Conservation (phyloP, 2,888 invertebrate species). For the Acronicta aceris region DNA sequence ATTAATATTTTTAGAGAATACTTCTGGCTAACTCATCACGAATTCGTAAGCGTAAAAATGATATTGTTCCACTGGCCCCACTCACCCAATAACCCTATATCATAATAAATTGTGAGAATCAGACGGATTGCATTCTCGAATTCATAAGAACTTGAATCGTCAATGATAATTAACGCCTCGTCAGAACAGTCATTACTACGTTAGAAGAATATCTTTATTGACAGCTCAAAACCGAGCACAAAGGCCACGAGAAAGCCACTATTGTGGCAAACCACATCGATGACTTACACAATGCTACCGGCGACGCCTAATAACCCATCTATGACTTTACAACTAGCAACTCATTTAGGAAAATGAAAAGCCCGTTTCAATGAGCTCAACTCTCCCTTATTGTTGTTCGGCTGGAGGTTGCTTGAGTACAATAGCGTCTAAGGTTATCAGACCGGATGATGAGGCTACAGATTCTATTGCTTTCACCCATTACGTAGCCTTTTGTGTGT, state of each 20-base stretch:
- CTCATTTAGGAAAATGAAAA: slow-evolving; percentile 87
- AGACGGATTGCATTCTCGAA: slow-evolving; percentile 60
- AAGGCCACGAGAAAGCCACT: slow-evolving; percentile 79
- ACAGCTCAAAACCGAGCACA: slow-evolving; percentile 76
- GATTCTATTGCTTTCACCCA: slow-evolving; percentile 84
- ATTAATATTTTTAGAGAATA: slow-evolving; percentile 4
- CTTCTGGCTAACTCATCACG: not conserved
- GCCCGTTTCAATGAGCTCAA: slow-evolving; percentile 76
- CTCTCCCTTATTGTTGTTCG: slow-evolving; percentile 78
- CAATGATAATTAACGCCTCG: slow-evolving; percentile 75
- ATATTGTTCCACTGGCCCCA: slow-evolving; percentile 5
- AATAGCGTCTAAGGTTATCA: slow-evolving; percentile 84
- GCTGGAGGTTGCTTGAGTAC: slow-evolving; percentile 74
- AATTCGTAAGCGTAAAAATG: too few relatives aligned
- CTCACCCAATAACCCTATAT: slow-evolving; percentile 51
- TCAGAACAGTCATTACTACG: slow-evolving; percentile 70
- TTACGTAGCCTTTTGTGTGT: slow-evolving; percentile 78
- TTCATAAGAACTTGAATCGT: slow-evolving; percentile 61
- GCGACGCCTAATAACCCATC: slow-evolving; percentile 79
- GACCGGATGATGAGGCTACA: slow-evolving; percentile 86
- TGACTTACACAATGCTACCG: slow-evolving; percentile 78
- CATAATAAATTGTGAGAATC: slow-evolving; percentile 43
- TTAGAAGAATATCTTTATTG: slow-evolving; percentile 78
- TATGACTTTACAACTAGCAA: slow-evolving; percentile 73
- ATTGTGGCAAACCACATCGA: slow-evolving; percentile 74